Percentiles rank a stretch among this genome's conserved stretches.
phyloP scores from a whole-genome alignment of 1,140 invertebrate species.

The Drosophila pruinosa region DNA sequence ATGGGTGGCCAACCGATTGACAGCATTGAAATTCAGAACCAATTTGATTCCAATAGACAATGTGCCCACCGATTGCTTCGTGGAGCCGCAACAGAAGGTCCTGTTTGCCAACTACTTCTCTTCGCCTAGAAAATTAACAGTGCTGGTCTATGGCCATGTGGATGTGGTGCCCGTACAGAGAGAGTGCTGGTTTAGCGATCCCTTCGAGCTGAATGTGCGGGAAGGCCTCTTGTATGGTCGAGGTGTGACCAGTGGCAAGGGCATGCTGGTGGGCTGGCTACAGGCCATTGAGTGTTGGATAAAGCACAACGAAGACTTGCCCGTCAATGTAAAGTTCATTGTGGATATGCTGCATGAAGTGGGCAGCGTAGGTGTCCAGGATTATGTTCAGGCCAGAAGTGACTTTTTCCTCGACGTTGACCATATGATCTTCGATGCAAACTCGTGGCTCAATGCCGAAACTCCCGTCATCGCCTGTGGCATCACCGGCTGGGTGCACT shows the following conservation, averaged over 20 bases:
- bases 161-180: slow-evolving; percentile 25
- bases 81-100: not conserved
- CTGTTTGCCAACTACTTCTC: slow-evolving; percentile 48
- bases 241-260: slow-evolving; percentile 46
- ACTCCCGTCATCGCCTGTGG: slow-evolving; percentile 33
- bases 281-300: slow-evolving; percentile 40
- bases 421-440: slow-evolving; percentile 24
- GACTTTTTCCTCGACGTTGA: slow-evolving; percentile 45
- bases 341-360: slow-evolving; percentile 38
- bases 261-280: slow-evolving; percentile 41
- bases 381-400: not conserved
- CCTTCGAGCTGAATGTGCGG: not conserved
- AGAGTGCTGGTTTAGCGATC: slow-evolving; percentile 30
- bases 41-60: not conserved
- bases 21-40: not conserved
- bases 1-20: slow-evolving; percentile 6
- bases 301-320: slow-evolving; percentile 14
- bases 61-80: not conserved
- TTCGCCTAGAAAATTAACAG: slow-evolving; percentile 24
- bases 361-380: slow-evolving; percentile 32
- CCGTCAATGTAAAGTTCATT: slow-evolving; percentile 43
- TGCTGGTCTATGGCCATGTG: slow-evolving; percentile 37
- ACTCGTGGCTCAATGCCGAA: slow-evolving; percentile 31
- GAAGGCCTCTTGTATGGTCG: slow-evolving; percentile 31
- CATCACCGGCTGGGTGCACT: slow-evolving; percentile 32